Evolutionary conservation across 2,888 invertebrate species (phyloP), one percentile per base, ranked within the genome.

Genomic region (Seladonia tumulorum): DNA sequence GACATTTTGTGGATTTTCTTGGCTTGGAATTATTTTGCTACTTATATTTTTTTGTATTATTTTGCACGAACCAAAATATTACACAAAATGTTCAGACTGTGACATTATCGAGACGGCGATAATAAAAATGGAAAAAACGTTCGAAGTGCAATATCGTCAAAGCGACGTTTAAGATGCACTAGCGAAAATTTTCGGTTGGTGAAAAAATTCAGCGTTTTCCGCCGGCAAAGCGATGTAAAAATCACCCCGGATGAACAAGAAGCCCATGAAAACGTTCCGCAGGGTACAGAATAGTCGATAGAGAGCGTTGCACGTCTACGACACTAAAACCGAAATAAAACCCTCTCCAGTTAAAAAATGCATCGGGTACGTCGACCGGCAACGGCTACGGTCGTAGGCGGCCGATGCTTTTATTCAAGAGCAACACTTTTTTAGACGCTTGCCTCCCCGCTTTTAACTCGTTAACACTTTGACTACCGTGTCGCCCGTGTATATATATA

Each of bases 281-380:
- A 12, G n/a, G 70, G 42, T 70, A 70, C 39, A 42, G 70, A 70
- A 70, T 70, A 70, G n/a, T n/a, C 39, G 70, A 70, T 70, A 42
- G 70, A 42, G 70, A 12, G 25, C 45, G 25, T 45, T 25, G 12
- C 71, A 71, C 25, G 45, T 25, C 71, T 53, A 25, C n/a, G 75
- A 42, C 42, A 25, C 57, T 60, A 39, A 60, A 60, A 60, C n/a
- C 42, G 42, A 42, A 75, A 71, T 71, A 71, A 57, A 42, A 75
- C 74, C 53, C n/a, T 35, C 57, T 18, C 22, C 35, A 10, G 47
- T 76, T 25, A 35, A 76, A 76, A 76, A 29, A 66, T 16, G 63
- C 57, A 60, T 57, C 39, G 16, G 29, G 66, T 29, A 45, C 47
- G 22, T 35, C 68, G 35, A 22, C 68, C 35, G 45, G 39, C 8